A percentile compares a stretch with the other conserved stretches of the same genome.
phyloP scores from a whole-genome alignment of 2,888 invertebrate genomes.

The Crossocerus cetratus region DNA sequence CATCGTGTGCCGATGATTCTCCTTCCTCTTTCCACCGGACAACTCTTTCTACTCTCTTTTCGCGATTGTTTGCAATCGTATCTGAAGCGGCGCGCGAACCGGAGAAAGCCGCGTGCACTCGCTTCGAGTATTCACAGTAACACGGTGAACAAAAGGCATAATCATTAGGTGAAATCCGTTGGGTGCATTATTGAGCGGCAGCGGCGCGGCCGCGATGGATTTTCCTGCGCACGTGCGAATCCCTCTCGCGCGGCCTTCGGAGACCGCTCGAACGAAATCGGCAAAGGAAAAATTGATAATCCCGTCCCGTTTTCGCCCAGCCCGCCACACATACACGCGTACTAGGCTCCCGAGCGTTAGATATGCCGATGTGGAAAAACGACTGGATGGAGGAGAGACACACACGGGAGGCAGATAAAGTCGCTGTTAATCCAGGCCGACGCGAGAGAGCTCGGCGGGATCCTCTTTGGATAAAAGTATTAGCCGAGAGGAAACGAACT shows the following conservation, averaged over 20 bases:
- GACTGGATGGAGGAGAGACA: not conserved
- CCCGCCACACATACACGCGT: constrained; percentile 4
- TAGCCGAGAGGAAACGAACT: constrained; percentile 48
- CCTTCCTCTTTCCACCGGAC: not conserved
- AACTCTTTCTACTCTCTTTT: constrained; percentile 13
- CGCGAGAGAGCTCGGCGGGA: constrained; percentile 30
- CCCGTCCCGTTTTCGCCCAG: constrained; percentile 8
- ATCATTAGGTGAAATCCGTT: too few species aligned
- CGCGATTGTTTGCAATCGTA: too few species aligned
- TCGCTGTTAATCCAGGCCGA: constrained; percentile 49
- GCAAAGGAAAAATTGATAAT: constrained; percentile 37
- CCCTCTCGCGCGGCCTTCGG: not conserved
- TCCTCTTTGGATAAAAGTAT: constrained; percentile 59
- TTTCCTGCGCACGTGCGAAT: constrained; percentile 7
- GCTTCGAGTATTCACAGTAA: not conserved
- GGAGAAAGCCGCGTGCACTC: not conserved
- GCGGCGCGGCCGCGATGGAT: too few species aligned
- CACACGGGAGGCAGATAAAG: constrained; percentile 32
- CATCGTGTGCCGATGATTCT: constrained; percentile 37
- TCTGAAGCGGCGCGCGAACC: too few species aligned
- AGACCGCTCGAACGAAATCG: not conserved
- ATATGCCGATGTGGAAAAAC: constrained; percentile 18
- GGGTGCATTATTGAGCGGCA: too few species aligned
- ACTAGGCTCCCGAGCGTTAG: not conserved
- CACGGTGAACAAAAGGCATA: too few species aligned